A percentile compares a stretch with the other conserved stretches of the same genome.
phyloP scores from a whole-genome alignment of 2,797 vertebrate species.

The Gymnoscopelus microlampas region DNA sequence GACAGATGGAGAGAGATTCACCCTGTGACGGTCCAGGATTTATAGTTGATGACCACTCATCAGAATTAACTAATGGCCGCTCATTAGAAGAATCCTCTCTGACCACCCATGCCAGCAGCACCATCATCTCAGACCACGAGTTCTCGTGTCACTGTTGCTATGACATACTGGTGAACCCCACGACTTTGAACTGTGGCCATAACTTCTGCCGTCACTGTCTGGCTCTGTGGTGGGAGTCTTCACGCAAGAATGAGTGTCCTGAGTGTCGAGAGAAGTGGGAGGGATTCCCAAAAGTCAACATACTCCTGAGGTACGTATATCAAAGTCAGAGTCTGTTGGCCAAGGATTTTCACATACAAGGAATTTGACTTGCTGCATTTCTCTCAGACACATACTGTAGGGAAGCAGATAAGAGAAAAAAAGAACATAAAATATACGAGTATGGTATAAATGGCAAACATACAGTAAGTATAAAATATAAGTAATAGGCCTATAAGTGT shows the following conservation, averaged over 20 bases:
- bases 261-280: constrained; percentile 94
- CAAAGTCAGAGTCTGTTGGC: too few species aligned
- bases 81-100: constrained; percentile 17
- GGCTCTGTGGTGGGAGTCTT: constrained; percentile 91
- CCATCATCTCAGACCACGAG: constrained; percentile 84
- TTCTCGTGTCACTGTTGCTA: constrained; percentile 97
- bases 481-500: background rate
- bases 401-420: too few species aligned
- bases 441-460: too few species aligned
- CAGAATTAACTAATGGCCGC: constrained; percentile 26
- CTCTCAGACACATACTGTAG: too few species aligned
- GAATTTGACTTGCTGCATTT: too few species aligned
- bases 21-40: constrained; percentile 31
- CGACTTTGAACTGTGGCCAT: constrained; percentile 95
- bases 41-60: constrained; percentile 21
- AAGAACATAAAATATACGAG: too few species aligned
- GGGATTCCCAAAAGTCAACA: constrained; percentile 95
- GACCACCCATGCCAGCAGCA: constrained; percentile 15
- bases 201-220: constrained; percentile 96
- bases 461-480: too few species aligned
- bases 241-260: constrained; percentile 91
- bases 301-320: constrained; percentile 87
- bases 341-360: too few species aligned
- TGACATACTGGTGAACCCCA: constrained; percentile 91
- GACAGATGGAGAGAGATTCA: constrained; percentile 79